phyloP scores from a whole-genome alignment of 2,888 invertebrate genomes.

The Aspidiotus destructor region DNA sequence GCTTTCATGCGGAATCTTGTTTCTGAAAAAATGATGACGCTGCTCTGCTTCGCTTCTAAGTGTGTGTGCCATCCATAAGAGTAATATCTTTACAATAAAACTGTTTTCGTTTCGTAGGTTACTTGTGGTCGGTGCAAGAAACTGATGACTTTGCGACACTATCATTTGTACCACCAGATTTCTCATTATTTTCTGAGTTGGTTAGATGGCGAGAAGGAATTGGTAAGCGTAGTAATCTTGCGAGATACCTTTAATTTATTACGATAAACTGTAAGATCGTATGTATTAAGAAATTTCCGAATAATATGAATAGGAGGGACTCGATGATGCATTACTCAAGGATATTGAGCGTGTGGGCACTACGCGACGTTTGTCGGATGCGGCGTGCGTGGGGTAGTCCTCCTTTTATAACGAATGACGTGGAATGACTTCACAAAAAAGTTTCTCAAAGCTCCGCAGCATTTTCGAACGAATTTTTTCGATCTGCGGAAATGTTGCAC shows the following conservation, averaged over 20 bases:
- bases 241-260: background rate
- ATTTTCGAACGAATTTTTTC: too few species aligned
- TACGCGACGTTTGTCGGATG: too few species aligned
- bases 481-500: too few species aligned
- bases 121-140: slow-evolving; percentile 33
- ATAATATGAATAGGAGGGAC: too few species aligned
- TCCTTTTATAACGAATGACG: too few species aligned
- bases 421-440: too few species aligned
- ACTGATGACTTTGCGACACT: slow-evolving; percentile 29
- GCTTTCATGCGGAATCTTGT: background rate
- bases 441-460: too few species aligned
- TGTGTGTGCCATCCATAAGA: background rate
- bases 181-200: slow-evolving; percentile 33
- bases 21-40: background rate
- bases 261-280: background rate
- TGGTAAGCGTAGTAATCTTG: slow-evolving; percentile 13
- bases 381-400: too few species aligned
- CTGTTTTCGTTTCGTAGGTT: slow-evolving; percentile 15
- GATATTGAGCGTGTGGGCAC: too few species aligned
- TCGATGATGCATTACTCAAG: too few species aligned
- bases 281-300: too few species aligned
- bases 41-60: background rate
- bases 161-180: slow-evolving; percentile 22
- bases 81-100: too few species aligned
- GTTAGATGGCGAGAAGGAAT: slow-evolving; percentile 32